These are phyloP conservation scores for Motacilla tschutschensis DNA, from an alignment of 2,113 vertebrate genomes.

Conservation along the genomic window DNA sequence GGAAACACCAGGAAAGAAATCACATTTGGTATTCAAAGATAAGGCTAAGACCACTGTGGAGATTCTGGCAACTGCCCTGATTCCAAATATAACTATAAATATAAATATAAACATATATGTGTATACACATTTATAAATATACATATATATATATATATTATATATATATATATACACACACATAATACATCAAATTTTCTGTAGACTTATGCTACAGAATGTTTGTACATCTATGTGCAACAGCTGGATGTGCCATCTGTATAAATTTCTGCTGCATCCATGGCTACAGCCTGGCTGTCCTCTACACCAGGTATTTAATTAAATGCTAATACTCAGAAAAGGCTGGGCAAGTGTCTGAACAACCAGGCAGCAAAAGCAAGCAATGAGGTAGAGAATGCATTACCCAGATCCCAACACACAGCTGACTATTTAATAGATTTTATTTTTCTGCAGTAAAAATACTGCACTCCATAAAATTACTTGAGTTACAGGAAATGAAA, in stretches of 20 bases:
- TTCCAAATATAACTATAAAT: too few relatives aligned
- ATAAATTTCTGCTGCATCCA: neutral
- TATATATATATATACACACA: fast-evolving
- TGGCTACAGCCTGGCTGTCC: neutral
- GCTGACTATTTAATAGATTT: neutral
- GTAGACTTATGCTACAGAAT: neutral
- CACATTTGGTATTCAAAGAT: neutral
- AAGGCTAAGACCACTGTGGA: neutral
- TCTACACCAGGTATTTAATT: neutral
- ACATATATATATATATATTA: fast-evolving
- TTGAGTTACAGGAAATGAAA: conserved; percentile 14
- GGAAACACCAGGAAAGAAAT: neutral
- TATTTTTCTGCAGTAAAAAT: neutral
- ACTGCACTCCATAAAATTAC: neutral
- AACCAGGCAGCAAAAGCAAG: neutral
- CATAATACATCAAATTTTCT: neutral
- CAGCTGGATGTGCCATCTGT: neutral
- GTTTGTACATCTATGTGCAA: neutral
- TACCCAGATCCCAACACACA: neutral
- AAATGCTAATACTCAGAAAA: neutral
- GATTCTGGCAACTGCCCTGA: neutral
- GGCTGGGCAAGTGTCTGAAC: neutral
- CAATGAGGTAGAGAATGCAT: neutral
- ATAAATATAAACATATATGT: too few relatives aligned
- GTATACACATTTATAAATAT: neutral